Base-by-base conservation (phyloP, 2,888 invertebrate genomes). In the Dicyrtoma fusca region DNA sequence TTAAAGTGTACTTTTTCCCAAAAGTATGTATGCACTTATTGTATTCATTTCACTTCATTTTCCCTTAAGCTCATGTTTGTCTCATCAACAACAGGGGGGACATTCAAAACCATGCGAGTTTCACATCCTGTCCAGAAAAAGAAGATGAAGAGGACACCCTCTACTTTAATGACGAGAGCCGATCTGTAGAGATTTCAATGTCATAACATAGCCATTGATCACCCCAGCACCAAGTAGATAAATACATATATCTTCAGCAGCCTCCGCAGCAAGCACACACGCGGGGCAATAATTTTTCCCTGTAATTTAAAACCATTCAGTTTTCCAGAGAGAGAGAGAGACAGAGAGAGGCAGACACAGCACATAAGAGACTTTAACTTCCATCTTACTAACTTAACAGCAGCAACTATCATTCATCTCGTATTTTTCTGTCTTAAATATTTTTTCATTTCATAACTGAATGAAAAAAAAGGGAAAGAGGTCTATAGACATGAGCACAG, bases 121-220 rank as follows among this genome's bases (percentile, higher is more conserved):
- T 53, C 66, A 66, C 55, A 66, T 66, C 66, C 66, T 66, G 66
- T 66, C 66, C 66, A 66, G 19, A 66, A 14, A 53, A 25, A 53
- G 53, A 19, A 49, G 49, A 49, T 3, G 45, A 64, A 49, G 49
- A 65, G 65, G 65, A 65, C 53, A 66, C 55, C 66, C 66, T 66
- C 55, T n/a, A 34, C 51, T 66, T 65, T 66, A 66, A 66, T 66
- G 53, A 66, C 66, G 66, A 66, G 53, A 53, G 66, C 66, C 42
- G 51, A 73, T 74, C 74, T 70, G 72, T 69, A 73, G 73, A 76
- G 74, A 74, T 69, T 74, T 71, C 63, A 69, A 72, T 74, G 76
- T 76, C 76, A 76, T 76, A 76, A 76, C 76, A 76, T 72, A 42
- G 66, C 66, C 76, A 76, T 76, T 76, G 76, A 74, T 76, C 76